Base-by-base conservation (phyloP, 2,888 invertebrate species). In the Yponomeuta malinellus region DNA sequence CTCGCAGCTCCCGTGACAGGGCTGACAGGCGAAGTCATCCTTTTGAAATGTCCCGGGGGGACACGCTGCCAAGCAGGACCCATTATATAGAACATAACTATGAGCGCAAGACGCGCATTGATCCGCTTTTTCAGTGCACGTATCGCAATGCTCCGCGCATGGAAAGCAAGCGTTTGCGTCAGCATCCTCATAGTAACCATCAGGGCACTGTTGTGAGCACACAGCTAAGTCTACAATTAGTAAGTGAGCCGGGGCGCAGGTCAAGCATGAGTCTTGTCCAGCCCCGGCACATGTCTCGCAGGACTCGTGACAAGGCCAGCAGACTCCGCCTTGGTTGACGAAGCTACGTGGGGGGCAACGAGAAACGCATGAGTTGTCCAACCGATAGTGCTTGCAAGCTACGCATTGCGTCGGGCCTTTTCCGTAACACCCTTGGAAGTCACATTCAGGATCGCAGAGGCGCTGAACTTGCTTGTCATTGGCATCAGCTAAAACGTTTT, bases 231-330 rank as follows among this genome's bases (percentile, higher is more conserved):
- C 97, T 12, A 95, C 95, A 70, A 97, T 96, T 79, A 96, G 94
- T 71, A 97, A 93, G 83, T 97, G 96, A 68, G 96, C 96, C 0
- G 96, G 96, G 0, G 96, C 96, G 83, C 97, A 97, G 12, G 96
- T 95, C 9, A 97, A 89, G 78, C 97, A 97, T 70, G 96, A 96
- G 81, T 96, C 96, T 82, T 96, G 97, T 10, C 96, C 96, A 9
- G 97, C 95, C 10, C 97, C 97, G 12, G 96, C 97, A 82, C 98
- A 98, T 29, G 96, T 97, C 82, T 96, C 96, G 80, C 97, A 98
- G 1, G 97, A 96, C 79, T 97, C 96, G 81, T 97, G 97, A 76
- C 98, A 98, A 0, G 96, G 96, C 94, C 96, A 96, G 80, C 97
- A 97, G 33, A 95, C 94, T 29, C 95, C 96, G 64, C 96, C 95